Evolutionary conservation across 2,888 invertebrate species (phyloP).

Genomic region (Scotopteryx bipunctaria): DNA sequence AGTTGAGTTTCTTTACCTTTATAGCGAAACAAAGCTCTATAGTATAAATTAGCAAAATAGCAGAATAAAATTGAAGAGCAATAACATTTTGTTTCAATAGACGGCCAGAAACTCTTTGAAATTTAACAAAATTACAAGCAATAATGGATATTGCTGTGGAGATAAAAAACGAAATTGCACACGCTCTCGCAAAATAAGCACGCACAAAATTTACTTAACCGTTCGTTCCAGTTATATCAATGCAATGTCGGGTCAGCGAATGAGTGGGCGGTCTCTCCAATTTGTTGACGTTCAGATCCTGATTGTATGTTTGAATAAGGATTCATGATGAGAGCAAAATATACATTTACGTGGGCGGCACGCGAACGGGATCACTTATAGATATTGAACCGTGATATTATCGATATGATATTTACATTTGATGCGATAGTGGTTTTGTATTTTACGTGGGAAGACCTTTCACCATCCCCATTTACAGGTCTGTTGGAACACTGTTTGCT

Average conservation of each 20-base stretch:
- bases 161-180: conserved; percentile 26
- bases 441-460: conserved; percentile 38
- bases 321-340: conserved; percentile 57
- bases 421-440: conserved; percentile 34
- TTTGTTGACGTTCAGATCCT: conserved; percentile 69
- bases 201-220: conserved; percentile 32
- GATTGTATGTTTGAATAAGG: conserved; percentile 67
- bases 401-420: conserved; percentile 48
- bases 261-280: conserved; percentile 68
- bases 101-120: not conserved
- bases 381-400: conserved; percentile 51
- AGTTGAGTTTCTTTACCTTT: not conserved
- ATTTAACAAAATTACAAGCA: conserved; percentile 5
- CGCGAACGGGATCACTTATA: conserved; percentile 56
- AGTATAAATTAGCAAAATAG: not conserved
- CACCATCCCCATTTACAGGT: conserved; percentile 26
- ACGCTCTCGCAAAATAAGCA: conserved; percentile 16
- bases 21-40: not conserved
- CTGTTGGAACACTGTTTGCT: conserved; percentile 21
- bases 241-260: conserved; percentile 42
- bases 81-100: not conserved
- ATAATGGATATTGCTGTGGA: conserved; percentile 19
- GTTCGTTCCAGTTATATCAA: conserved; percentile 36
- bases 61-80: not conserved
- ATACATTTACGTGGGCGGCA: conserved; percentile 56